Percentiles rank a stretch among this genome's conserved stretches.
Evolutionary conservation across 2,113 vertebrate species (phyloP).

Genomic region (Microtus oregoni): DNA sequence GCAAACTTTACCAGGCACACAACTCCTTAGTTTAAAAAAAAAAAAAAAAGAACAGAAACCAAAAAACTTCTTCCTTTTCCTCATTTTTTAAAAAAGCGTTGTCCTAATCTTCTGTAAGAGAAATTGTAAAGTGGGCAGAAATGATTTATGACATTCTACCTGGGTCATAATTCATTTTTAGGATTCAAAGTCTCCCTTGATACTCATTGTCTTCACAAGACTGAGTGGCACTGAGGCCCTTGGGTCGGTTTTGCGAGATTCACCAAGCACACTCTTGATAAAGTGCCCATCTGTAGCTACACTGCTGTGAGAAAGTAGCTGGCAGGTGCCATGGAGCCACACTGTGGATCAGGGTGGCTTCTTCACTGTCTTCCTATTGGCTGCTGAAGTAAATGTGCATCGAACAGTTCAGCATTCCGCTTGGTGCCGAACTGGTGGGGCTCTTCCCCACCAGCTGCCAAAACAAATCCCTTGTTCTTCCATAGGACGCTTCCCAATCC

Average conservation of each 20-base stretch:
- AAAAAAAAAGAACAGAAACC: no score
- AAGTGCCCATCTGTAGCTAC: neutral
- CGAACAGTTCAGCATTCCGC: neutral
- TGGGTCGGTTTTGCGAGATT: neutral
- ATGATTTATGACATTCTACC: neutral
- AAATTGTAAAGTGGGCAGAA: neutral
- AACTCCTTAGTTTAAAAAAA: neutral
- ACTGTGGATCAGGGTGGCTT: fast-evolving
- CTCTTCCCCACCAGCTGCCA: neutral
- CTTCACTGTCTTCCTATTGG: neutral
- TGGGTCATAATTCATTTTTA: neutral
- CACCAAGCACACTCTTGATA: neutral
- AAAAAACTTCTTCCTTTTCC: neutral
- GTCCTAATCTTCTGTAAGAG: neutral
- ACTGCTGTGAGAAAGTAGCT: neutral
- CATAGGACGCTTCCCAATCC: conserved; percentile 5
- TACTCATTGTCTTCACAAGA: neutral
- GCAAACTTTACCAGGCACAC: conserved; percentile 30
- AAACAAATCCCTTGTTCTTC: neutral
- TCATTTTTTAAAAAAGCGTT: conserved; percentile 19
- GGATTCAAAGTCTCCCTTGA: neutral
- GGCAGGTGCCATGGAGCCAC: neutral
- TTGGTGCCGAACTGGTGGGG: neutral
- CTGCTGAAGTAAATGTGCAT: neutral
- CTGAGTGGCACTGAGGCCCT: neutral